phyloP scores from a whole-genome alignment of 1,140 invertebrate genomes.

The Drosophila kanapiae region DNA sequence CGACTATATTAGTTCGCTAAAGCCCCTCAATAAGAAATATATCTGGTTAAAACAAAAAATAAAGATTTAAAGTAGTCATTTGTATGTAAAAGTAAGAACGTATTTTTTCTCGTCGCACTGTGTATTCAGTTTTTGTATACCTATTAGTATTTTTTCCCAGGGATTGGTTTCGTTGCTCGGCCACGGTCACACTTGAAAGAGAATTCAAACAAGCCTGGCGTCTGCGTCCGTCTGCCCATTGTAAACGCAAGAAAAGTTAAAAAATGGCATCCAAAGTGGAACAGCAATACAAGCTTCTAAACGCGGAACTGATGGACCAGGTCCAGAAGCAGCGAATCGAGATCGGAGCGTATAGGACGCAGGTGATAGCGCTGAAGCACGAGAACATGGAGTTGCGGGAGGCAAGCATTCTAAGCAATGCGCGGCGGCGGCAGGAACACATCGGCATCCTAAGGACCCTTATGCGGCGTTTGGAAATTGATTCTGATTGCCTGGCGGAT shows the following conservation, averaged over 20 bases:
- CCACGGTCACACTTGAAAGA: constrained; percentile 11
- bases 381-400: constrained; percentile 48
- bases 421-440: neutral
- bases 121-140: too few relatives aligned
- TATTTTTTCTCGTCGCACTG: too few relatives aligned
- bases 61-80: too few relatives aligned
- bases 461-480: constrained; percentile 3
- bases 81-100: too few relatives aligned
- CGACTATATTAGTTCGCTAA: too few relatives aligned
- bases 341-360: constrained; percentile 22
- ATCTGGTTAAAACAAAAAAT: too few relatives aligned
- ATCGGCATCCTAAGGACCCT: neutral
- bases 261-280: constrained; percentile 33
- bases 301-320: constrained; percentile 52
- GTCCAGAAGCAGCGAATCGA: constrained; percentile 54
- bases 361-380: constrained; percentile 16
- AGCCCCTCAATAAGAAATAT: too few relatives aligned
- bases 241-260: neutral
- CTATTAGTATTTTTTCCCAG: neutral
- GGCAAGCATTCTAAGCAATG: constrained; percentile 2
- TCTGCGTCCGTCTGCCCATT: neutral
- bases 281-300: constrained; percentile 53
- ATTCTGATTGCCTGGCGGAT: neutral
- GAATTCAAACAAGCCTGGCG: constrained; percentile 44
- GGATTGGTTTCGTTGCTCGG: neutral